Evolutionary conservation across 2,888 invertebrate species (phyloP).

Genomic region (Andrena bicolor): DNA sequence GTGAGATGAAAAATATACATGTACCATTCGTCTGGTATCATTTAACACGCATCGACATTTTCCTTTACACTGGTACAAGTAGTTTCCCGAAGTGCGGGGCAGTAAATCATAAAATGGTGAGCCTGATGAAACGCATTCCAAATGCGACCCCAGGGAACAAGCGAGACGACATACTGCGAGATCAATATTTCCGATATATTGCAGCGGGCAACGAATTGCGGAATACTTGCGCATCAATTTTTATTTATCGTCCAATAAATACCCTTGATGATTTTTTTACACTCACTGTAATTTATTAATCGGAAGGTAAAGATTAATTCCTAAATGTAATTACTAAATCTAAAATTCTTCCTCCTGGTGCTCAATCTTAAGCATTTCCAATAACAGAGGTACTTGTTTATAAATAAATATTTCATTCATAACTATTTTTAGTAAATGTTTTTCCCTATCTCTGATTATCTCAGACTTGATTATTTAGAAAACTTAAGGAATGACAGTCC

Average conservation of each 20-base stretch:
- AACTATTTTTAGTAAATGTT: too few species aligned
- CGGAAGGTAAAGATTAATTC: neutral
- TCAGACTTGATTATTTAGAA: too few species aligned
- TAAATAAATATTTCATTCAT: too few species aligned
- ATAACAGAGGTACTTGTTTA: too few species aligned
- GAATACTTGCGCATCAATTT: slow-evolving; percentile 59
- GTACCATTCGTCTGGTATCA: slow-evolving; percentile 24
- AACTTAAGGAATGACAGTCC: too few species aligned
- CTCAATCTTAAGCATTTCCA: neutral
- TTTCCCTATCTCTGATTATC: too few species aligned
- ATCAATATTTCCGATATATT: slow-evolving; percentile 75
- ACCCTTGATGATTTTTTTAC: slow-evolving; percentile 2
- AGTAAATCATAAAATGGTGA: slow-evolving; percentile 74
- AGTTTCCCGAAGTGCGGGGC: slow-evolving; percentile 46
- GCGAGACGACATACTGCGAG: slow-evolving; percentile 64
- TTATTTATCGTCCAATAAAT: slow-evolving; percentile 31
- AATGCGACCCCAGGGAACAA: slow-evolving; percentile 75
- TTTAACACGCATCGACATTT: slow-evolving; percentile 37
- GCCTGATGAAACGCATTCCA: slow-evolving; percentile 77
- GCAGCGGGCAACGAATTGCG: slow-evolving; percentile 64
- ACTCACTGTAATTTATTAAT: neutral
- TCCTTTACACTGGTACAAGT: slow-evolving; percentile 35
- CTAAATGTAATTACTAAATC: neutral
- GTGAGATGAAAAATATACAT: slow-evolving; percentile 36
- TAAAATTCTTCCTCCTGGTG: neutral